Base-by-base conservation (phyloP, 2,797 vertebrate species). In the Neomorphus geoffroyi region DNA sequence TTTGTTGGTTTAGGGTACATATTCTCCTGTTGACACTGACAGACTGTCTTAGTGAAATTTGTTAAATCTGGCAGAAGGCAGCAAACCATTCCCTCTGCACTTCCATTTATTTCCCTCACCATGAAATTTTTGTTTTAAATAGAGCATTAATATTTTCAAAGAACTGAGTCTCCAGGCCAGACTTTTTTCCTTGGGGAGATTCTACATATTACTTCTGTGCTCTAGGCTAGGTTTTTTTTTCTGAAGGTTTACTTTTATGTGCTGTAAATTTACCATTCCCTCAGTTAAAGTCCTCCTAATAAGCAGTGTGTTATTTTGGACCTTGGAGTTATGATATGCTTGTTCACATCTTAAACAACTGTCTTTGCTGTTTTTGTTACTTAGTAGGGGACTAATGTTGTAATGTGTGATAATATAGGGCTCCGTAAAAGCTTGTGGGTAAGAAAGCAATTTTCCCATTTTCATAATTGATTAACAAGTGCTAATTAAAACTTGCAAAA, bases 21-120 rank as follows among this genome's bases (percentile, higher is more conserved):
- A 81, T 94, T 90, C 88, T 94, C 51, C 84, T 77, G 61, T 74
- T 96, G 94, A 94, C 85, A 92, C 90, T 90, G 94, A 88, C 83
- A 95, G 92, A 92, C 94, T 61, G 70, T 58, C 70, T 82, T 80
- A 78, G 50, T 81, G 88, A 78, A 95, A 58, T 78, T 46, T 66
- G 91, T 86, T 61, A 72, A 81, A 75, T 88, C 82, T 94, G 88
- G 64, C 90, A 95, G 80, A 75, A 90, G 86, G 45, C 83, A 83
- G 77, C 51, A 94, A 86, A 32, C 62, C 28, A 33, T 86, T 95
- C 57, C 51, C 32, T 66, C 64, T 72, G 66, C 26, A 1, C 18
- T 93, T 56, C 43, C 32, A 9, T 72, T 84, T 79, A 45, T 77
- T 93, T 70, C 28, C 7, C 16, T 88, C 3, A 6, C 64, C 39